phyloP scores from a whole-genome alignment of 2,797 vertebrate species.

The Leuciscus waleckii region DNA sequence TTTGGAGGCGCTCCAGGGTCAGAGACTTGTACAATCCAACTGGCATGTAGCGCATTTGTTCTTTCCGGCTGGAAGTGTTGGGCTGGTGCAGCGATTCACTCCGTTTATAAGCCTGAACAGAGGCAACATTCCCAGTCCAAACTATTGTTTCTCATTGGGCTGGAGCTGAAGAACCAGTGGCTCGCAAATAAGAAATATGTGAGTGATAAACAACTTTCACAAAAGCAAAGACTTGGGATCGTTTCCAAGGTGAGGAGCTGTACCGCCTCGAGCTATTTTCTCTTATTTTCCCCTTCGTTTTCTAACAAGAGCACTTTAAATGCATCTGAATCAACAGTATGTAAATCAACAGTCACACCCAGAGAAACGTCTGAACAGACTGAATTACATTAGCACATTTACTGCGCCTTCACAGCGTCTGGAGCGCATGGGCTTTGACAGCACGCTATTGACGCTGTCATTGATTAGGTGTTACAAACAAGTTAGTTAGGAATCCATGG shows the following conservation, averaged over 20 bases:
- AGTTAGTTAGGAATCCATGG: conserved; percentile 9
- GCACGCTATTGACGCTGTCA: background rate
- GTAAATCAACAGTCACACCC: conserved; percentile 21
- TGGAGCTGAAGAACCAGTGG: background rate
- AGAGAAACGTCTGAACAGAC: conserved; percentile 11
- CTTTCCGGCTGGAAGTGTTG: background rate
- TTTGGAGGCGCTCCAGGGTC: conserved; percentile 35
- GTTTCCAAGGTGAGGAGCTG: conserved; percentile 14
- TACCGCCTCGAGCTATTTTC: background rate
- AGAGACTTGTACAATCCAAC: conserved; percentile 33
- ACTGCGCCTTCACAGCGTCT: background rate
- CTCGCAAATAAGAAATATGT: background rate
- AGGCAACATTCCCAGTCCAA: background rate
- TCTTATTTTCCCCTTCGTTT: background rate
- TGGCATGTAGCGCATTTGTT: conserved; percentile 21
- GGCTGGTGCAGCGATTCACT: background rate
- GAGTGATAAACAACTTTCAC: background rate
- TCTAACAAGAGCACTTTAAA: conserved; percentile 11
- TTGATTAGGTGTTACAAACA: conserved; percentile 30
- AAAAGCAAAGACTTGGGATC: background rate
- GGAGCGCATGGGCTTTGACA: conserved; percentile 10
- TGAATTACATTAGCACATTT: conserved; percentile 38
- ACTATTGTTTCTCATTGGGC: background rate
- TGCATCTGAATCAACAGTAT: conserved; percentile 30
- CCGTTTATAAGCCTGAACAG: conserved; percentile 10